Evolutionary conservation across 2,888 invertebrate species (phyloP).

Genomic region (Venusia cambrica): DNA sequence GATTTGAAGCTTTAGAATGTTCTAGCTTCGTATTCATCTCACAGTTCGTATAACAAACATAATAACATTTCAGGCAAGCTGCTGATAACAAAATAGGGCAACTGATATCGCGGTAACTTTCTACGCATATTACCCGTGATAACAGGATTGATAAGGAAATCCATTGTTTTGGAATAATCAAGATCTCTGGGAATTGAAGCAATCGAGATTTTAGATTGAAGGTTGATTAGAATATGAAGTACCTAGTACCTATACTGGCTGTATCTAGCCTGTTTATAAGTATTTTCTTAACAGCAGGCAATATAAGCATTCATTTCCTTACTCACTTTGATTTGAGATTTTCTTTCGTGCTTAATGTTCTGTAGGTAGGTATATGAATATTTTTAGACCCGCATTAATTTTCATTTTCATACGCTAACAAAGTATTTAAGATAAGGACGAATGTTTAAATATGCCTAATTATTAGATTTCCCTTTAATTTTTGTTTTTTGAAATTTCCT

Average conservation of each 20-base stretch:
- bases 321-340: too few species aligned
- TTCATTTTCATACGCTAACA: too few species aligned
- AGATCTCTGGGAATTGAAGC: constrained; percentile 30
- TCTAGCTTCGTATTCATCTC: constrained; percentile 36
- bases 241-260: constrained; percentile 4
- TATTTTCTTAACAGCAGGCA: constrained; percentile 33
- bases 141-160: constrained; percentile 57
- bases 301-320: too few species aligned
- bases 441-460: too few species aligned
- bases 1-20: constrained; percentile 3
- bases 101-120: constrained; percentile 67
- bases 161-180: constrained; percentile 62
- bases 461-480: too few species aligned
- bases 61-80: constrained; percentile 65
- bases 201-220: constrained; percentile 75
- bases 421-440: too few species aligned
- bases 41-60: constrained; percentile 67
- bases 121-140: constrained; percentile 77
- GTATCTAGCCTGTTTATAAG: too few species aligned
- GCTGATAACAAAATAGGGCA: constrained; percentile 74
- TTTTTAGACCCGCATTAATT: too few species aligned
- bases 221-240: constrained; percentile 43
- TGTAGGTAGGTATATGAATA: too few species aligned
- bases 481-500: too few species aligned
- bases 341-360: too few species aligned